Percentiles rank a stretch among this genome's conserved stretches.
phyloP scores from a whole-genome alignment of 2,888 invertebrate genomes.

The Corbicula japonica region DNA sequence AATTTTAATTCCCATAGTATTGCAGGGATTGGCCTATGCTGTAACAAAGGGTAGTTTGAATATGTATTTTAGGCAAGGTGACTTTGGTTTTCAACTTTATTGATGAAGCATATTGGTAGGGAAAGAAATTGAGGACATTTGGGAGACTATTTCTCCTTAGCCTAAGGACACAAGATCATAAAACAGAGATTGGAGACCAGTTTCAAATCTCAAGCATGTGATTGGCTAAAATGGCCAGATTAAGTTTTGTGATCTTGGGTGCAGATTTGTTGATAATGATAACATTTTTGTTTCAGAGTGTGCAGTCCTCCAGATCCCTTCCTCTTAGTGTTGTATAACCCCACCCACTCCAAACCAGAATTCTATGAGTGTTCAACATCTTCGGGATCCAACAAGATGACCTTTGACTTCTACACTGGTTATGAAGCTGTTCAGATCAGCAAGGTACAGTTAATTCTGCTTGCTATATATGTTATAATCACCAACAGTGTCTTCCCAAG shows the following conservation, averaged over 20 bases:
- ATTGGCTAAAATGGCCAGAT: no score
- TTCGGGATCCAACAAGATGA: slow-evolving; percentile 70
- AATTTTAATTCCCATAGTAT: no score
- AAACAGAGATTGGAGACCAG: no score
- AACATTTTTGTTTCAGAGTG: slow-evolving; percentile 75
- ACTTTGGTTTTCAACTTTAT: background rate
- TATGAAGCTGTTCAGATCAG: slow-evolving; percentile 81
- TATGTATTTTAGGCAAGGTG: background rate
- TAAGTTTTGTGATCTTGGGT: no score
- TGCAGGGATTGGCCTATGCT: background rate
- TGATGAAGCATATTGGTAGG: background rate
- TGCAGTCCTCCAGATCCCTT: slow-evolving; percentile 84
- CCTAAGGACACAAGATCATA: no score
- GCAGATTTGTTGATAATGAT: no score
- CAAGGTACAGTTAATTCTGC: slow-evolving; percentile 78
- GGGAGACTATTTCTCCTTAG: no score
- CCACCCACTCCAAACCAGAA: slow-evolving; percentile 83
- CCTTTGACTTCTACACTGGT: slow-evolving; percentile 79
- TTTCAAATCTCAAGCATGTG: no score
- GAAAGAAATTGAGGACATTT: no score
- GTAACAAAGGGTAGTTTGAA: background rate
- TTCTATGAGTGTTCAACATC: slow-evolving; percentile 82
- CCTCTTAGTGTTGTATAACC: slow-evolving; percentile 83
- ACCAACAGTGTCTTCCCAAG: no score
- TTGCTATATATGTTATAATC: no score